A percentile compares a stretch with the other conserved stretches of the same genome.
phyloP scores from a whole-genome alignment of 2,888 invertebrate genomes.

The Callosobruchus maculatus region DNA sequence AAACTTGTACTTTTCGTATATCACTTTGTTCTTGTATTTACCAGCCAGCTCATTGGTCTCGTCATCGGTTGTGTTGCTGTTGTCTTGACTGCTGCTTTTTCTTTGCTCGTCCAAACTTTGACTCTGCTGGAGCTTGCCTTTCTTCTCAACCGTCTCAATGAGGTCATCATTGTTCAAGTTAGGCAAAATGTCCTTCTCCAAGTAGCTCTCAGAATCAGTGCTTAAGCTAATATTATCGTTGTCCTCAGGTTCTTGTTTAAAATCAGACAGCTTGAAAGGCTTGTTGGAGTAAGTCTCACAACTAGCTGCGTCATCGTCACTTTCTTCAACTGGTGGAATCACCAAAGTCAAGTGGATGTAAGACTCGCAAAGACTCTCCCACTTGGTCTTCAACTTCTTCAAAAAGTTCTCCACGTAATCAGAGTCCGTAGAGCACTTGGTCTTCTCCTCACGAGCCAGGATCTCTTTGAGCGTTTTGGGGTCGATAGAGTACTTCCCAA shows the following conservation, averaged over 20 bases:
- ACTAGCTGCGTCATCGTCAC: slow-evolving; percentile 22
- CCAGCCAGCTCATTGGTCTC: slow-evolving; percentile 43
- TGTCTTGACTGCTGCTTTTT: slow-evolving; percentile 13
- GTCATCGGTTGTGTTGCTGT: slow-evolving; percentile 41
- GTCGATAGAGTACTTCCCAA: slow-evolving; percentile 61
- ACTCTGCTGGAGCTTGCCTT: slow-evolving; percentile 35
- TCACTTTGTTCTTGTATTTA: slow-evolving; percentile 31
- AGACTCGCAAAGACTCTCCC: slow-evolving; percentile 47
- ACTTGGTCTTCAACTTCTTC: slow-evolving; percentile 42
- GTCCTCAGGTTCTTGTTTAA: slow-evolving; percentile 47
- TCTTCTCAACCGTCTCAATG: slow-evolving; percentile 32
- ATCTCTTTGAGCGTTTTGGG: slow-evolving; percentile 62
- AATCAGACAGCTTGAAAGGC: slow-evolving; percentile 57
- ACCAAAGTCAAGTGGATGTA: slow-evolving; percentile 45
- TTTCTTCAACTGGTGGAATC: slow-evolving; percentile 34
- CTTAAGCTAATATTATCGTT: slow-evolving; percentile 41
- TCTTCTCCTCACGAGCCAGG: slow-evolving; percentile 48
- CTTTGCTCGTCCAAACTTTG: slow-evolving; percentile 26
- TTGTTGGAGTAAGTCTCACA: slow-evolving; percentile 16
- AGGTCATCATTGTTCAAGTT: slow-evolving; percentile 45
- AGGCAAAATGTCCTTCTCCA: slow-evolving; percentile 43
- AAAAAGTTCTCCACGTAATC: slow-evolving; percentile 46
- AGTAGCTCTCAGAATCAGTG: slow-evolving; percentile 45
- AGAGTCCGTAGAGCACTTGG: slow-evolving; percentile 38
- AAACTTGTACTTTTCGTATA: slow-evolving; percentile 42